Evolutionary conservation across 2,113 vertebrate species (phyloP).

Genomic region (Oncorhynchus clarkii): DNA sequence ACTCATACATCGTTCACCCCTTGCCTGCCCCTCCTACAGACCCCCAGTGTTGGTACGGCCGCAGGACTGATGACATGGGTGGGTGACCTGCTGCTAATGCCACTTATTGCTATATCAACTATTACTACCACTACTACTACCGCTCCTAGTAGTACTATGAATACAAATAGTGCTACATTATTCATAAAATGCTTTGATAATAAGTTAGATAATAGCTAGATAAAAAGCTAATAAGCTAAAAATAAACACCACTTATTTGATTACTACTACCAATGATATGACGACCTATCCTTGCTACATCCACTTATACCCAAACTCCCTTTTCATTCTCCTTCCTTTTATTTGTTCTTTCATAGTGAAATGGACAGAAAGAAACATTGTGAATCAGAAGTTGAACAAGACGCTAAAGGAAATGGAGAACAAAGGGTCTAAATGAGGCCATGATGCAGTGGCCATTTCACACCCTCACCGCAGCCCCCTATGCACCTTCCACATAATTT

Average conservation of each 20-base stretch:
- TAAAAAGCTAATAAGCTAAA: too few species aligned
- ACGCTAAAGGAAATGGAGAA: slow-evolving; percentile 35
- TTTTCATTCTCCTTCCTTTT: neutral
- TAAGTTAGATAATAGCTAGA: too few species aligned
- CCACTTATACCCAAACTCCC: too few species aligned
- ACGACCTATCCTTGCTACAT: too few species aligned
- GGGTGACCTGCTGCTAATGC: neutral
- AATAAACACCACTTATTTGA: too few species aligned
- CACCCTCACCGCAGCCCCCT: slow-evolving; percentile 5
- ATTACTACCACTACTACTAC: neutral
- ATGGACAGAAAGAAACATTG: slow-evolving; percentile 56
- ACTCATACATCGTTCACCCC: too few species aligned
- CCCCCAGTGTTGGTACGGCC: slow-evolving; percentile 37
- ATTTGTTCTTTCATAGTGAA: slow-evolving; percentile 19
- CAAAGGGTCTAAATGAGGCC: slow-evolving; percentile 30
- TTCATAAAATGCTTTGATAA: too few species aligned
- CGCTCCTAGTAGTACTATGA: too few species aligned
- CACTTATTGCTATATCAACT: neutral
- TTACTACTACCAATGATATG: too few species aligned
- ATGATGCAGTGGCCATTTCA: slow-evolving; percentile 5
- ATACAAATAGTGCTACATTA: too few species aligned
- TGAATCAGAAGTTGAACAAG: slow-evolving; percentile 48
- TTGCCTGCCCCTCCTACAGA: too few species aligned
- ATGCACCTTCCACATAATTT: slow-evolving; percentile 3
- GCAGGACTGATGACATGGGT: slow-evolving; percentile 48